phyloP scores from a whole-genome alignment of 2,113 vertebrate species.

The Gracilinanus agilis region DNA sequence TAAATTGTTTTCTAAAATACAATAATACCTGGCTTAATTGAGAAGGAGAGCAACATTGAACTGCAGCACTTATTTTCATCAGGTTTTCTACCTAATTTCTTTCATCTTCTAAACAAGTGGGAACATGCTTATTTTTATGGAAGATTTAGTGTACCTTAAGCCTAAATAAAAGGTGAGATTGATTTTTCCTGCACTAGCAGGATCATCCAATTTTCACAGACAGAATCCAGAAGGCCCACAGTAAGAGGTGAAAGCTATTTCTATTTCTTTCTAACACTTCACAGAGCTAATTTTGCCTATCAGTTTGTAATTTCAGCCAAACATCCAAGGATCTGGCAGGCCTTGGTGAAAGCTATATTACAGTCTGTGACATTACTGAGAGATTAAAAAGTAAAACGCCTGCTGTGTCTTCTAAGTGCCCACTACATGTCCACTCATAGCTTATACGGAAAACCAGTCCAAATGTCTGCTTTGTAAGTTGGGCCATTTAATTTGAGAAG shows the following conservation, averaged over 20 bases:
- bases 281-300: neutral
- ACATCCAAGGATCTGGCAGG: neutral
- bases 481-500: neutral
- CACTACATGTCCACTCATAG: fast-evolving
- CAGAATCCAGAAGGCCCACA: neutral
- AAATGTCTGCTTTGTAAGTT: fast-evolving
- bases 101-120: neutral
- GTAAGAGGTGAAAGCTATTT: neutral
- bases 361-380: neutral
- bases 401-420: neutral
- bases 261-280: neutral
- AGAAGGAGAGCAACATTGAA: neutral
- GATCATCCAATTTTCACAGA: neutral
- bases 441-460: neutral
- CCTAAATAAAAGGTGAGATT: neutral
- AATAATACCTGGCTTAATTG: neutral
- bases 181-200: neutral
- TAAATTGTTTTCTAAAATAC: neutral
- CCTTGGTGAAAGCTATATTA: neutral
- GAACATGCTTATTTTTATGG: neutral
- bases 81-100: neutral
- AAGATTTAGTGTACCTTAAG: neutral
- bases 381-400: neutral
- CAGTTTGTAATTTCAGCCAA: neutral
- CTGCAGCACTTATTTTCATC: neutral